Percentiles rank a stretch among this genome's conserved stretches.
Conservation (phyloP, 2,113 vertebrate species). For the Cyanistes caeruleus region DNA sequence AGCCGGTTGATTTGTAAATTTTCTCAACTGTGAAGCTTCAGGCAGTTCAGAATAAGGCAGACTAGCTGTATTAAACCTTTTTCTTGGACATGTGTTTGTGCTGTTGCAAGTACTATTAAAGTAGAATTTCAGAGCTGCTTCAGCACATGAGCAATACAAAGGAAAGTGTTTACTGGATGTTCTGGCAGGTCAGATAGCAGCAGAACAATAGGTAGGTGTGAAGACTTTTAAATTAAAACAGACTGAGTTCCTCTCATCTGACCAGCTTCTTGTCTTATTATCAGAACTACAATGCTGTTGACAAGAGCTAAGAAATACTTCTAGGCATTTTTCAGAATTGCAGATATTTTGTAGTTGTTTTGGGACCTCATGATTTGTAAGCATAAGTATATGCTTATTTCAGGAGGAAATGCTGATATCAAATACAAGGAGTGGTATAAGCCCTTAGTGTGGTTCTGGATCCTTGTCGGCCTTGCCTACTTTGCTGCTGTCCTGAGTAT, state of each 20-base stretch:
- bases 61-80: not conserved
- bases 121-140: not conserved
- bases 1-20: not conserved
- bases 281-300: not conserved
- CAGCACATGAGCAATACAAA: not conserved
- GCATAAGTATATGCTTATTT: conserved; percentile 18
- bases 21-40: not conserved
- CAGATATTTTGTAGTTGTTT: not conserved
- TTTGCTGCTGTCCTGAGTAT: conserved; percentile 96
- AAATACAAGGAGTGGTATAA: conserved; percentile 95
- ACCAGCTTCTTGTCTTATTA: not conserved
- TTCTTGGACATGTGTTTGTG: not conserved
- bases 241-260: not conserved
- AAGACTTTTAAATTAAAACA: not conserved
- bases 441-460: conserved; percentile 94
- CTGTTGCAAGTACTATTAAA: not conserved
- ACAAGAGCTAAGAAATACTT: not conserved
- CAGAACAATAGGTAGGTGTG: not conserved
- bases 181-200: not conserved
- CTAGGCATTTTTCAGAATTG: not conserved
- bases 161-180: not conserved
- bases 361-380: not conserved
- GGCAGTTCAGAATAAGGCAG: not conserved
- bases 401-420: conserved; percentile 89
- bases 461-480: conserved; percentile 93